Conservation (phyloP, 37 sponge, comb jelly and placozoan species). For the Geodia barretti region DNA sequence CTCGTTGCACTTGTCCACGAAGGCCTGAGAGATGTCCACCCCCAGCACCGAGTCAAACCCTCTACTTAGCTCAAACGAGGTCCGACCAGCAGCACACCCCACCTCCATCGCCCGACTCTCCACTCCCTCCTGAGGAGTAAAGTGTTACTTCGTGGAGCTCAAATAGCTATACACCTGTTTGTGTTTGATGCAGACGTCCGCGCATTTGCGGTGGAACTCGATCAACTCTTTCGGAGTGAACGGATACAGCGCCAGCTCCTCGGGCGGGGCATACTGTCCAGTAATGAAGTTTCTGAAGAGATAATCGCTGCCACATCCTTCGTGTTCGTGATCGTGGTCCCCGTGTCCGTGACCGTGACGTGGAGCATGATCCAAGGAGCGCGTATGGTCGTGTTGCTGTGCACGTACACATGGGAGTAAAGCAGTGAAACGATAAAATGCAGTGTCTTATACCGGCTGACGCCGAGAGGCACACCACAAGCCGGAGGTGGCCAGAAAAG, state of each 20-base stretch:
- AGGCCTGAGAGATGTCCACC: conserved; percentile 60
- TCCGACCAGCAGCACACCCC: conserved; percentile 81
- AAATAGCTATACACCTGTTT: conserved; percentile 12
- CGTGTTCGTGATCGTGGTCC: background rate
- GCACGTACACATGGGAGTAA: too few species aligned
- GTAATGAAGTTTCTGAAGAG: background rate
- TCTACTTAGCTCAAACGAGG: conserved; percentile 71
- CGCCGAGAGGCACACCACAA: background rate
- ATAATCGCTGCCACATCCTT: background rate
- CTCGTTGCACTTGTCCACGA: conserved; percentile 56
- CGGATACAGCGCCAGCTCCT: conserved; percentile 32
- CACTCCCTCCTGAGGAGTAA: conserved; percentile 29
- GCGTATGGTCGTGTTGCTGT: background rate
- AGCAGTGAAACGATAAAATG: too few species aligned
- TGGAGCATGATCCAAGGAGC: too few species aligned
- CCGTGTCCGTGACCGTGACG: background rate
- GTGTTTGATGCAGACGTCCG: conserved; percentile 67
- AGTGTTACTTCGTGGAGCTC: background rate
- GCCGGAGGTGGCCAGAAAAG: background rate
- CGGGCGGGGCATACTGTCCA: conserved; percentile 44
- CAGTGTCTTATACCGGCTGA: too few species aligned
- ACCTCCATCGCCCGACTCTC: conserved; percentile 69
- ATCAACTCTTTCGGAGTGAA: conserved; percentile 46
- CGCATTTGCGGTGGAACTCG: conserved; percentile 74
- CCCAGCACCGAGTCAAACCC: conserved; percentile 65